Conservation (phyloP, 2,797 vertebrate species). For the Spinus pinus region DNA sequence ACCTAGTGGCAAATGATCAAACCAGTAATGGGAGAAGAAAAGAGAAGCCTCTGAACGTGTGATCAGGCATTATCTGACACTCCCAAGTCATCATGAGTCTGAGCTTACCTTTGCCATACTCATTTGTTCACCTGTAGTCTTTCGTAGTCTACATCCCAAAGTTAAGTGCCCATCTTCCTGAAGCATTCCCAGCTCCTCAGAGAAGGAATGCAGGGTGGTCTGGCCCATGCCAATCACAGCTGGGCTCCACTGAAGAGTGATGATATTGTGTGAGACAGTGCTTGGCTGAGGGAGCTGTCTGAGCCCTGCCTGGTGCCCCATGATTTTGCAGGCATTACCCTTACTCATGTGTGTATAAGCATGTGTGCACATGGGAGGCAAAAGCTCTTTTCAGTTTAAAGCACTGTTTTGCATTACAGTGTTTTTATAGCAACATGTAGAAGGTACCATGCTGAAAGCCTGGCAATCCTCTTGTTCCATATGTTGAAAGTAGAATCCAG, state of each 20-base stretch:
- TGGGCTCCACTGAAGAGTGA: neutral
- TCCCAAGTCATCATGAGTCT: neutral
- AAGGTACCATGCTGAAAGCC: neutral
- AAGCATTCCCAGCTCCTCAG: accelerated
- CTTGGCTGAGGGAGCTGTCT: neutral
- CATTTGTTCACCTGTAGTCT: neutral
- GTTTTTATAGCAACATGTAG: neutral
- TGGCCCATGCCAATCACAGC: accelerated
- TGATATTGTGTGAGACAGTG: accelerated
- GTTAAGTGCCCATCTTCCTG: accelerated
- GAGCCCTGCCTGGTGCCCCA: accelerated
- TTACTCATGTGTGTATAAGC: neutral
- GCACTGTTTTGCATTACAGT: neutral
- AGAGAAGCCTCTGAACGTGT: neutral
- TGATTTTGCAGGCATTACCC: accelerated
- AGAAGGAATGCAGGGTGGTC: too few relatives aligned
- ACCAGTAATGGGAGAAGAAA: neutral
- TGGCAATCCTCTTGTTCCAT: neutral
- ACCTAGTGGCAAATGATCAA: neutral
- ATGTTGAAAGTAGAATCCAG: neutral
- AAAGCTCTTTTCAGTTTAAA: neutral
- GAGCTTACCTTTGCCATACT: neutral
- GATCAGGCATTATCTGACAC: neutral
- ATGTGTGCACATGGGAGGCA: accelerated
- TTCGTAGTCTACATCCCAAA: neutral